A percentile compares a stretch with the other conserved stretches of the same genome.
Evolutionary conservation across 2,113 vertebrate genomes (phyloP).

Genomic region (Hippopotamus amphibius): DNA sequence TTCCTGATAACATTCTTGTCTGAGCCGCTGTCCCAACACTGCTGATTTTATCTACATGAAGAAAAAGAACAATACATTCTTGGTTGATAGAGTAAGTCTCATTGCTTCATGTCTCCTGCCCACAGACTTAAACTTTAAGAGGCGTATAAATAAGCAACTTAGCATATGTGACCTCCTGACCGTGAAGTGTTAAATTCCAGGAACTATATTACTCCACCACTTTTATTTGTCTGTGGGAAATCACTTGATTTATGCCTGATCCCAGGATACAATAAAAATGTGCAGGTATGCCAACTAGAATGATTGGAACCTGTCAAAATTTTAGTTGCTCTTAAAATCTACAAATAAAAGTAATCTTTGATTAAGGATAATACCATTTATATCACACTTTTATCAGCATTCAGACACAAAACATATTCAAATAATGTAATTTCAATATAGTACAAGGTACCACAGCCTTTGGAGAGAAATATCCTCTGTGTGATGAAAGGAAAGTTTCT

Average conservation of each 20-base stretch:
- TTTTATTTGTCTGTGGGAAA: slow-evolving; percentile 86
- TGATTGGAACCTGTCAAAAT: slow-evolving; percentile 72
- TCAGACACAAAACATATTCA: slow-evolving; percentile 54
- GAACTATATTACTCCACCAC: slow-evolving; percentile 83
- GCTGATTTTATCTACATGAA: slow-evolving; percentile 78
- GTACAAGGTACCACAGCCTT: not conserved
- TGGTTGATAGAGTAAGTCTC: slow-evolving; percentile 83
- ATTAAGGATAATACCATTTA: slow-evolving; percentile 69
- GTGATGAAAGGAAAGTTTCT: slow-evolving; percentile 26
- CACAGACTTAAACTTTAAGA: slow-evolving; percentile 84
- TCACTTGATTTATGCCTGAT: slow-evolving; percentile 86
- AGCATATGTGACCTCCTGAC: slow-evolving; percentile 89
- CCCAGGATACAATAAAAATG: slow-evolving; percentile 84
- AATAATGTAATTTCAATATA: slow-evolving; percentile 60
- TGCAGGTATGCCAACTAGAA: slow-evolving; percentile 80
- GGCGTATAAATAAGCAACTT: slow-evolving; percentile 87
- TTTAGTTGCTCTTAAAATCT: slow-evolving; percentile 75
- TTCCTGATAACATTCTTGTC: slow-evolving; percentile 47
- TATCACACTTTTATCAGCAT: slow-evolving; percentile 60
- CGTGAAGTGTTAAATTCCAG: slow-evolving; percentile 87
- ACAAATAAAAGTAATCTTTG: slow-evolving; percentile 79
- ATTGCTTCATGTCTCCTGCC: slow-evolving; percentile 82
- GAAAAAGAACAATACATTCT: slow-evolving; percentile 81
- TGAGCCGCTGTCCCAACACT: slow-evolving; percentile 72
- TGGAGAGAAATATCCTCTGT: not conserved